Conservation (phyloP, 92 coral and sea anemone genomes). For the Pocillopora meandrina region DNA sequence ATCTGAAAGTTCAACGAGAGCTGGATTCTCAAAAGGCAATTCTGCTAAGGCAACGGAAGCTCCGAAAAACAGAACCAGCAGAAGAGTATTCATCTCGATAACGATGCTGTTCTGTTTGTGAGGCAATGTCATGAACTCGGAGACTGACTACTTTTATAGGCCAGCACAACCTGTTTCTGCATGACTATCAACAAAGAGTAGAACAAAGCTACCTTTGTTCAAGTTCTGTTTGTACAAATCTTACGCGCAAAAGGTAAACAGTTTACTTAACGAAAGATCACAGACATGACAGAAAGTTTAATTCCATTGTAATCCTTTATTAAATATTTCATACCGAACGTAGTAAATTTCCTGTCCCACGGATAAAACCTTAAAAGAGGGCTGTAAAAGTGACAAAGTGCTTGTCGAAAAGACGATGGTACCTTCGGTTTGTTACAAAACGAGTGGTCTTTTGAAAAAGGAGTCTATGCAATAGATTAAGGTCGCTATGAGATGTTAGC, state of each 20-base stretch:
- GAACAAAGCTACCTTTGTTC: neutral
- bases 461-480: too few relatives aligned
- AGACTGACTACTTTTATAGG: neutral
- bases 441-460: too few relatives aligned
- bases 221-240: neutral
- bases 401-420: too few relatives aligned
- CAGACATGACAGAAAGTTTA: neutral
- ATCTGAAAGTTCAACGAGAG: neutral
- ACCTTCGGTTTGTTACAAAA: too few relatives aligned
- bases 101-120: neutral
- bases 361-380: too few relatives aligned
- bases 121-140: neutral
- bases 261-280: neutral
- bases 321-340: too few relatives aligned
- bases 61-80: slow-evolving; percentile 1
- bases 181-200: neutral
- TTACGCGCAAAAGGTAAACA: neutral
- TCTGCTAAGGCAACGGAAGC: slow-evolving; percentile 4
- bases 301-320: too few relatives aligned
- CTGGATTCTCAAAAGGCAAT: slow-evolving; percentile 4
- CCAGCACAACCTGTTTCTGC: neutral
- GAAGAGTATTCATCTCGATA: neutral
- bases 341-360: too few relatives aligned
- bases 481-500: too few relatives aligned
- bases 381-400: too few relatives aligned